A percentile compares a stretch with the other conserved stretches of the same genome.
Conservation (phyloP, 2,797 vertebrate genomes). For the Oreortyx pictus region DNA sequence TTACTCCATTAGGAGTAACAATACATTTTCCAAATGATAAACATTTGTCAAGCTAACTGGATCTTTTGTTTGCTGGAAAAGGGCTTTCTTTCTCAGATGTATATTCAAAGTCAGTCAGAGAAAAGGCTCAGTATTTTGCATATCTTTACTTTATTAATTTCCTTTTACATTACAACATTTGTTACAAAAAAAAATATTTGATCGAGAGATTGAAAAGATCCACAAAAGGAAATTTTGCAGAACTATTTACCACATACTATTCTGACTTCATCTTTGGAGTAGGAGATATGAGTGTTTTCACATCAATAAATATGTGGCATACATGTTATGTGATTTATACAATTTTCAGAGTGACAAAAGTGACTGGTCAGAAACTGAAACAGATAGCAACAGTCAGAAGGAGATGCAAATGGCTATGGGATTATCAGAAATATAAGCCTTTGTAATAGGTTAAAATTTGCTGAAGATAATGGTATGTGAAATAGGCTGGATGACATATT, state of each 20-base stretch:
- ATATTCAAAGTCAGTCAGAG: neutral
- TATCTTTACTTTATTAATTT: neutral
- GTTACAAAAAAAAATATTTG: neutral
- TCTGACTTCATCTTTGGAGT: neutral
- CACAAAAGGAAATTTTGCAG: neutral
- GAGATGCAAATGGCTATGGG: neutral
- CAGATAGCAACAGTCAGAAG: neutral
- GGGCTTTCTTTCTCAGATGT: neutral
- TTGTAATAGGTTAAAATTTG: neutral
- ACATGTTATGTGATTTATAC: neutral
- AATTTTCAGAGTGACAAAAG: fast-evolving
- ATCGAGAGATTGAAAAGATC: neutral
- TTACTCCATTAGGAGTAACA: neutral
- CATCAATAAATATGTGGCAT: neutral
- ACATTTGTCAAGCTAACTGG: neutral
- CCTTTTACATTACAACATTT: neutral
- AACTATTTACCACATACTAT: neutral
- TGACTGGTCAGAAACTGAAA: neutral
- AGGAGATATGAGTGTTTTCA: neutral
- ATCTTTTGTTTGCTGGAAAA: neutral
- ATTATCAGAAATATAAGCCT: neutral
- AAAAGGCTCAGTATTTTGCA: neutral
- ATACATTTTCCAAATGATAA: neutral
- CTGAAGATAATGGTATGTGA: neutral
- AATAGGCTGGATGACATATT: neutral